Evolutionary conservation across 53 echinoderm and acorn worm genomes (phyloP).

Genomic region (Henricia sp.): DNA sequence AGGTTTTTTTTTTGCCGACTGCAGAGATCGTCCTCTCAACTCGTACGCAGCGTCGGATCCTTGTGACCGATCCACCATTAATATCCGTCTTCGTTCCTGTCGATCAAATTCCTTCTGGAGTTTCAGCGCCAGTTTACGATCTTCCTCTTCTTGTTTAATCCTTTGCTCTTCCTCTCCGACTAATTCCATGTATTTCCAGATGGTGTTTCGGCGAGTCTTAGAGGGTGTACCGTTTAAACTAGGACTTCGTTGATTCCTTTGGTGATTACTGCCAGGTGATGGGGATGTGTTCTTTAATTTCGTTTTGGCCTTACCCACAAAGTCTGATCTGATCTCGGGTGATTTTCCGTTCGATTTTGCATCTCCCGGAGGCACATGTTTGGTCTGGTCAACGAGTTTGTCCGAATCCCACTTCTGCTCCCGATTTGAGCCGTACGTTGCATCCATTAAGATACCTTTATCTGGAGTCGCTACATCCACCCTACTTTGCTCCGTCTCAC

Average conservation of each 20-base stretch:
- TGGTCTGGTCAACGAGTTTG: neutral
- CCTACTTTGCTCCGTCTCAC: constrained; percentile 3
- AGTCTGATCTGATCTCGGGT: constrained; percentile 3
- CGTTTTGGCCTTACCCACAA: constrained; percentile 17
- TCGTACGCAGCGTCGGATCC: constrained; percentile 86
- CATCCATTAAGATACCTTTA: constrained; percentile 33
- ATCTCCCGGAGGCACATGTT: constrained; percentile 2
- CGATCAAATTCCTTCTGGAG: constrained; percentile 86
- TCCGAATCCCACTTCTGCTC: constrained; percentile 23
- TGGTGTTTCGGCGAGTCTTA: constrained; percentile 70
- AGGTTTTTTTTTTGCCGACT: neutral
- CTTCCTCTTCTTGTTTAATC: constrained; percentile 84
- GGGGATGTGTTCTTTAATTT: constrained; percentile 32
- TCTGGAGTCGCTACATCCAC: constrained; percentile 13
- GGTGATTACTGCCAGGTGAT: neutral
- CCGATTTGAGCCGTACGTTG: constrained; percentile 16
- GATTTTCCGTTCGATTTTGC: neutral
- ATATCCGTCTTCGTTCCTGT: constrained; percentile 50
- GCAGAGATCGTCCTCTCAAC: constrained; percentile 47
- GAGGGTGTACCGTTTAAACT: constrained; percentile 38
- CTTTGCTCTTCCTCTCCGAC: constrained; percentile 76
- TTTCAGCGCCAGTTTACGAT: constrained; percentile 76
- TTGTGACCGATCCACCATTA: constrained; percentile 68
- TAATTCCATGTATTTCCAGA: constrained; percentile 87
- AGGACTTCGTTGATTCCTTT: neutral